Evolutionary conservation across 2,888 invertebrate species (phyloP), one percentile per base, ranked within the genome.

Genomic region (Neria commutata): DNA sequence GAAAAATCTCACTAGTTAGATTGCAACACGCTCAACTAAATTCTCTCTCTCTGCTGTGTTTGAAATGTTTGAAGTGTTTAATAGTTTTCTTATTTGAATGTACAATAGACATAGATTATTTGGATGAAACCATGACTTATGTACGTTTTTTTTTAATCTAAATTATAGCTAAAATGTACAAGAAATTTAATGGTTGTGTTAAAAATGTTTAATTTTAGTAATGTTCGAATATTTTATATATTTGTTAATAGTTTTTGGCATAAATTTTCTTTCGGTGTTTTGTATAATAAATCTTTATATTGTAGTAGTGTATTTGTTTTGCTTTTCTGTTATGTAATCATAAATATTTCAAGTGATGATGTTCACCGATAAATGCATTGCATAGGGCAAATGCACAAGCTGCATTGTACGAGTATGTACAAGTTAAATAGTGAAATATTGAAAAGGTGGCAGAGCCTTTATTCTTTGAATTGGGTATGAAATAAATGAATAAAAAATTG

Each of bases 201-300:
- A n/a, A n/a, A n/a, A n/a, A n/a, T n/a, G n/a, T n/a, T n/a, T n/a
- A n/a, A n/a, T 17, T 42, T 42, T 6, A 14, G n/a, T 8, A 37
- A 14, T 37, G 6, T 37, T 37, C n/a, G 4, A 19, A 42, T n/a
- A 42, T 19, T 42, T 42, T 17, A 42, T 14, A 37, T 16, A 45
- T n/a, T 21, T 47, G 53, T 45, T 23, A 45, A n/a, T 24, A 25
- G 63, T 14, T 19, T 5, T 50, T 26, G 8, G 48, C 65, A 50
- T 33, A 45, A 54, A 53, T 58, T 25, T 52, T 33, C 54, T 54
- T 33, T 56, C 47, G 63, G 48, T 65, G 29, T 61, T 21, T 55
- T 54, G 62, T 62, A 56, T 58, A 34, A 33, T 52, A 33, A 42
- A 42, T 42, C 6, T 8, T 33, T 33, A 10, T 6, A 33, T 33